A percentile compares a stretch with the other conserved stretches of the same genome.
Conservation (phyloP, 2,888 invertebrate genomes). For the Lasioglossum figueresi region DNA sequence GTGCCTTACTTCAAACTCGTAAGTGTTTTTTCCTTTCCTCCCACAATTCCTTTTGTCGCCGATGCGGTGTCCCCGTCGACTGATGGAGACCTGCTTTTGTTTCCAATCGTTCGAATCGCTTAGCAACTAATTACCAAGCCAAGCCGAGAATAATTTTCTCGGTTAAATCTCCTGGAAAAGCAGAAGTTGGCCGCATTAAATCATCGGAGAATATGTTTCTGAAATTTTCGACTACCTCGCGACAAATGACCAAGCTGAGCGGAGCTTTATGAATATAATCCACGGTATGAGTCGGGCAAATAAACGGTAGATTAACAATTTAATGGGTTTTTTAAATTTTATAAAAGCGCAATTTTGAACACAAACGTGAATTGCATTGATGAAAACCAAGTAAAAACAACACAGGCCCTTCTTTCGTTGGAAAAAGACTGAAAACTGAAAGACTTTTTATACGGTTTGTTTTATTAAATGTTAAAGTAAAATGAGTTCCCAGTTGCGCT, state of each 20-base stretch:
- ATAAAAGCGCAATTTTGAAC: no score
- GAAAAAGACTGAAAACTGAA: no score
- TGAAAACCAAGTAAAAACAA: no score
- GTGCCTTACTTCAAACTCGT: constrained; percentile 82
- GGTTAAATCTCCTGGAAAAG: constrained; percentile 67
- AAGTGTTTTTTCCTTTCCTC: constrained; percentile 64
- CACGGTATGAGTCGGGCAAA: constrained; percentile 28
- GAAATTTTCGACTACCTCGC: constrained; percentile 62
- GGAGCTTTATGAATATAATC: constrained; percentile 12
- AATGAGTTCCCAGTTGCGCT: no score
- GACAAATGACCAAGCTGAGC: constrained; percentile 37
- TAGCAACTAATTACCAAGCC: constrained; percentile 64
- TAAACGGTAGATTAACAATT: constrained; percentile 12
- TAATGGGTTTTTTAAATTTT: no score
- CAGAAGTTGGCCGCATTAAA: constrained; percentile 58
- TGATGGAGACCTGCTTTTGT: constrained; percentile 53
- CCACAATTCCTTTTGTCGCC: constrained; percentile 11
- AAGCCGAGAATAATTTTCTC: constrained; percentile 62
- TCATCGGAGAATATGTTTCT: constrained; percentile 60
- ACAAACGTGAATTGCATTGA: no score
- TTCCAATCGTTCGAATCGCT: constrained; percentile 32
- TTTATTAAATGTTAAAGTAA: no score
- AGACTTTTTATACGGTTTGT: no score
- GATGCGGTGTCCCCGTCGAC: constrained; percentile 33
- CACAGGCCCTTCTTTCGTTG: no score